phyloP scores from a whole-genome alignment of 2,113 vertebrate species.

The Gracilinanus agilis region DNA sequence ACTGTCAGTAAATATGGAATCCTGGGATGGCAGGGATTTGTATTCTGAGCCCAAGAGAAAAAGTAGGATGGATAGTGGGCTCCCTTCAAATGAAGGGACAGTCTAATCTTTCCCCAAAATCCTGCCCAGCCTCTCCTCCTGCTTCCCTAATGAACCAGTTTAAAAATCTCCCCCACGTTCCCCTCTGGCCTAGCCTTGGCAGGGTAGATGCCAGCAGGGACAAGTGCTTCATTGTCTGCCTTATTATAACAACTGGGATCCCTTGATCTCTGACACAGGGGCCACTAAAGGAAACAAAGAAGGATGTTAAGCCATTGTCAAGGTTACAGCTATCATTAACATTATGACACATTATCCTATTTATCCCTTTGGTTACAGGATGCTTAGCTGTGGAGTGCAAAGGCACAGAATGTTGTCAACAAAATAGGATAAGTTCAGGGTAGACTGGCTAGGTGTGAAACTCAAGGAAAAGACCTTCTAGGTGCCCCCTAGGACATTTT shows the following conservation, averaged over 20 bases:
- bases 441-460: neutral
- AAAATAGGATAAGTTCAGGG: too few species aligned
- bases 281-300: neutral
- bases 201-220: neutral
- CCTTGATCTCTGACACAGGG: neutral
- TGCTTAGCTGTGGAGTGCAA: too few species aligned
- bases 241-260: neutral
- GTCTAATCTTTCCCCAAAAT: neutral
- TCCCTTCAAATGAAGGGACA: neutral
- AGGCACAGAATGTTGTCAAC: too few species aligned
- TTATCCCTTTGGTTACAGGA: neutral
- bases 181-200: neutral
- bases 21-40: neutral
- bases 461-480: too few species aligned
- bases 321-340: neutral
- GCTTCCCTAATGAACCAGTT: fast-evolving
- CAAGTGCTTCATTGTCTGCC: neutral
- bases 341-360: neutral
- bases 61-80: too few species aligned
- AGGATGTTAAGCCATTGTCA: neutral
- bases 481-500: too few species aligned
- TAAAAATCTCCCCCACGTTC: neutral
- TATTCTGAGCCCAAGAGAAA: neutral
- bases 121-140: neutral
- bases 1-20: neutral